Percentiles rank a stretch among this genome's conserved stretches.
Conservation (phyloP, 2,797 vertebrate genomes). For the Sternarchorhynchus goeldii region DNA sequence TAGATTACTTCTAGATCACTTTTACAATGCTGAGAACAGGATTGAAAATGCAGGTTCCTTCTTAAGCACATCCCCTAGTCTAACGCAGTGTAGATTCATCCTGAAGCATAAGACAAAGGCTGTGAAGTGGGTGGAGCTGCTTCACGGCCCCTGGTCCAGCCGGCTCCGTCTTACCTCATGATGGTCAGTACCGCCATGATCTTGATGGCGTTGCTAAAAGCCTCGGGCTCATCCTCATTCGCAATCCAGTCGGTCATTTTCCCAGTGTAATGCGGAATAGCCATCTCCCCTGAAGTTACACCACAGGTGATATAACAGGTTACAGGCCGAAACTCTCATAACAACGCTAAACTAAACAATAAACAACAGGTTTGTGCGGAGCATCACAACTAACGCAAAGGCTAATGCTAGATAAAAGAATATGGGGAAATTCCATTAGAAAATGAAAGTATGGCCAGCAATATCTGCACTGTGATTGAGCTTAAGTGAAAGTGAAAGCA, state of each 20-base stretch:
- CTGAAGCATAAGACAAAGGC: too few relatives aligned
- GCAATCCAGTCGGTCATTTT: slow-evolving; percentile 85
- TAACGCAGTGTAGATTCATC: neutral
- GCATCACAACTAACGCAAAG: neutral
- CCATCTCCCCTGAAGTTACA: slow-evolving; percentile 83
- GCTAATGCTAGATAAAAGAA: neutral
- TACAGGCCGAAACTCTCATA: too few relatives aligned
- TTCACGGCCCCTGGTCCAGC: neutral
- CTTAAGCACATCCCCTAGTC: neutral
- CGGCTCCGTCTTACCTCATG: slow-evolving; percentile 74
- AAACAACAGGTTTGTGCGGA: too few relatives aligned
- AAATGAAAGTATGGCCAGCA: too few relatives aligned
- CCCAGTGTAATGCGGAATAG: slow-evolving; percentile 85
- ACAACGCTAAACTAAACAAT: too few relatives aligned
- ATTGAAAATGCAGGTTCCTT: too few relatives aligned
- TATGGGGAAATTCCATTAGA: neutral
- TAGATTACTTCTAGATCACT: too few relatives aligned
- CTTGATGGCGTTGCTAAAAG: slow-evolving; percentile 75
- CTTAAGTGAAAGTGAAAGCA: slow-evolving; percentile 36
- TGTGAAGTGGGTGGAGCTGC: neutral
- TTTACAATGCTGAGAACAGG: too few relatives aligned
- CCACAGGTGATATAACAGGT: slow-evolving; percentile 5
- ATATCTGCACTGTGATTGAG: neutral
- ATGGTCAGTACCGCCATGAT: slow-evolving; percentile 80
- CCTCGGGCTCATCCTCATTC: slow-evolving; percentile 69